Evolutionary conservation across 1,140 invertebrate genomes (phyloP).

Genomic region (Palaemon carinicauda): DNA sequence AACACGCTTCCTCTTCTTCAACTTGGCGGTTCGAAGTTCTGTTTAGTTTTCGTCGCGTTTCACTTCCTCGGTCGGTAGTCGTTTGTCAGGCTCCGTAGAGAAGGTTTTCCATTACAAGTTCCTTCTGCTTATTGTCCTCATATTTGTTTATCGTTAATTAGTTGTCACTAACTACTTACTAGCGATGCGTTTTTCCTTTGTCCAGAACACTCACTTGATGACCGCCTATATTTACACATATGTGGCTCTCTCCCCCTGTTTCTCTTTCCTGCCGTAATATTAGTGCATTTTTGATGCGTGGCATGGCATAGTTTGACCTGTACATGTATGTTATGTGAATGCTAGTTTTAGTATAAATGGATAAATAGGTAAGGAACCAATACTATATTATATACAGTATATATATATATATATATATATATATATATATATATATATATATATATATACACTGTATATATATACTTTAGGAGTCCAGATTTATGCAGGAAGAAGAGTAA

Average conservation of each 20-base stretch:
- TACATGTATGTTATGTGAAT: too few relatives aligned
- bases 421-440: too few relatives aligned
- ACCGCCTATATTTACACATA: background rate
- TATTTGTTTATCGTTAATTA: background rate
- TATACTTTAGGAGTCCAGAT: too few relatives aligned
- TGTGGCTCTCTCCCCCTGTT: background rate
- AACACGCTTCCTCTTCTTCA: constrained; percentile 18
- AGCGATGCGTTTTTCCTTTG: background rate
- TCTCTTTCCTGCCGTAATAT: background rate
- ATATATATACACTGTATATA: too few relatives aligned
- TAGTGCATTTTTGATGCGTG: background rate
- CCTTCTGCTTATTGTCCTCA: background rate
- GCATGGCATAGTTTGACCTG: too few relatives aligned
- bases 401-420: too few relatives aligned
- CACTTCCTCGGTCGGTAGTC: constrained; percentile 8
- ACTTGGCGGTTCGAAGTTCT: constrained; percentile 27
- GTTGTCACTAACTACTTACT: background rate
- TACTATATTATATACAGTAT: too few relatives aligned
- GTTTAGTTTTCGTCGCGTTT: constrained; percentile 39
- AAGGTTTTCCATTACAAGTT: background rate
- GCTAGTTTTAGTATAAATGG: too few relatives aligned
- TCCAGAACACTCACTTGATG: background rate
- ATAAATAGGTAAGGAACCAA: too few relatives aligned
- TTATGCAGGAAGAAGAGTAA: too few relatives aligned
- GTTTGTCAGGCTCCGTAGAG: background rate